Percentiles rank a stretch among this genome's conserved stretches.
Conservation (phyloP, 2,888 invertebrate species). For the Cylloceria caligata region DNA sequence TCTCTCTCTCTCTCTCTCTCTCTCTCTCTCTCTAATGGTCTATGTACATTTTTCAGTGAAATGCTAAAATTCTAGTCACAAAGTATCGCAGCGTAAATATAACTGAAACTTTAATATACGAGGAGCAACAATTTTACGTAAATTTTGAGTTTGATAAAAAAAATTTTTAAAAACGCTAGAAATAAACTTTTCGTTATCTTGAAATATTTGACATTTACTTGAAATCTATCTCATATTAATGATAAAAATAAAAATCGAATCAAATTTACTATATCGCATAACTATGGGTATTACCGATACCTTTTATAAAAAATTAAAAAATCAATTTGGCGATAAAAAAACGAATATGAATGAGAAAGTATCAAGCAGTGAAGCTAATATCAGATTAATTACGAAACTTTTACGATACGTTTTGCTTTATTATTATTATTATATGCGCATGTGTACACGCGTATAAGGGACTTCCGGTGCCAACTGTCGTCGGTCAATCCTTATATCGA, state of each 20-base stretch:
- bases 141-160: too few relatives aligned
- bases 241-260: neutral
- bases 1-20: too few relatives aligned
- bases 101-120: too few relatives aligned
- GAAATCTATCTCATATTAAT: neutral
- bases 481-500: slow-evolving; percentile 31
- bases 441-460: neutral
- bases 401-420: neutral
- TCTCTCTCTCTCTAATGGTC: too few relatives aligned
- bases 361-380: too few relatives aligned
- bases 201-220: neutral
- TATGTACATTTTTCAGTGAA: too few relatives aligned
- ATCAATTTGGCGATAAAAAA: neutral
- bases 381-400: neutral
- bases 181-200: neutral
- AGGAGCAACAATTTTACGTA: too few relatives aligned
- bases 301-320: neutral
- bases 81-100: too few relatives aligned
- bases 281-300: neutral
- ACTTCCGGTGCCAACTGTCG: slow-evolving; percentile 17
- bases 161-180: neutral
- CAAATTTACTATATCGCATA: neutral
- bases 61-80: too few relatives aligned
- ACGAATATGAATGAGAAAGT: neutral
- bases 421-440: too few relatives aligned